A percentile compares a stretch with the other conserved stretches of the same genome.
Evolutionary conservation across 2,888 invertebrate genomes (phyloP).

Genomic region (Epirrita christyi): DNA sequence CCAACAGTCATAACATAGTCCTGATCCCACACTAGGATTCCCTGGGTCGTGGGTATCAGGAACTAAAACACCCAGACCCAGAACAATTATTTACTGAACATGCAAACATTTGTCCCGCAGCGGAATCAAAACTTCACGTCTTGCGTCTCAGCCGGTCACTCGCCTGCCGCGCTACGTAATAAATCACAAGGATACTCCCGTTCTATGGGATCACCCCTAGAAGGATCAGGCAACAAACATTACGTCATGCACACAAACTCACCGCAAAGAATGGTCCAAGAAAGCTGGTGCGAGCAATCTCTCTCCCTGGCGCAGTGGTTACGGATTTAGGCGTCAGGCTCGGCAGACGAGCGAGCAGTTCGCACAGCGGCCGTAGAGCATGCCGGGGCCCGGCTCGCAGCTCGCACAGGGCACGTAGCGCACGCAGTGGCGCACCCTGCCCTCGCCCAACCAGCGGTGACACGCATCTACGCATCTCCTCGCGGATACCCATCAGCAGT

Average conservation of each 20-base stretch:
- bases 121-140: no score
- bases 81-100: no score
- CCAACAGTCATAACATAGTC: no score
- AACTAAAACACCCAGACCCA: no score
- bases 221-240: no score
- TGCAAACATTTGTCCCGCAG: no score
- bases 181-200: no score
- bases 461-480: constrained; percentile 88
- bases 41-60: no score
- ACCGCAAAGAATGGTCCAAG: constrained; percentile 96
- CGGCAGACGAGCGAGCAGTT: constrained; percentile 69
- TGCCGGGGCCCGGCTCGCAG: constrained; percentile 88
- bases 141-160: no score
- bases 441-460: constrained; percentile 88
- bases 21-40: no score
- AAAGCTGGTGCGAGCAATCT: constrained; percentile 93
- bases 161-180: no score
- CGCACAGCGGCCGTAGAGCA: constrained; percentile 89
- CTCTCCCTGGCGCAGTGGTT: constrained; percentile 92
- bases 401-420: constrained; percentile 92
- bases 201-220: no score
- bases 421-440: constrained; percentile 88
- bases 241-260: constrained; percentile 40
- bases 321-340: constrained; percentile 89
- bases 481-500: constrained; percentile 73